Percentiles rank a stretch among this genome's conserved stretches.
Conservation (phyloP, 2,797 vertebrate species). For the Trematomus bernacchii region DNA sequence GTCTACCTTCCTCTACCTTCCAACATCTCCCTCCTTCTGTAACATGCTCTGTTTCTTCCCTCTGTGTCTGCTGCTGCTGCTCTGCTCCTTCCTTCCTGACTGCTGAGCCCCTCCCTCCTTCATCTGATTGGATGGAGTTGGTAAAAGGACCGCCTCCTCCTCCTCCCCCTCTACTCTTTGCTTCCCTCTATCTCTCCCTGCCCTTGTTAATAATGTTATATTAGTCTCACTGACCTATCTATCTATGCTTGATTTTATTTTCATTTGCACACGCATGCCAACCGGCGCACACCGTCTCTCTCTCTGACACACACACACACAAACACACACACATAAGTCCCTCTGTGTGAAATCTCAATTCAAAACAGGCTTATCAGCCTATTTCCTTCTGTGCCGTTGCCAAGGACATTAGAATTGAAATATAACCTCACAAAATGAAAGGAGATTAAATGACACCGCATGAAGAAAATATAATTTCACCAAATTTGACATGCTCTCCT, state of each 20-base stretch:
- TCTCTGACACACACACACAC: background rate
- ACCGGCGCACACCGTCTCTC: background rate
- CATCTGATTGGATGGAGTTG: slow-evolving; percentile 57
- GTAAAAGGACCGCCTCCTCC: slow-evolving; percentile 46
- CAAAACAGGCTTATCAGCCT: slow-evolving; percentile 63
- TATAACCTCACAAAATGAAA: slow-evolving; percentile 41
- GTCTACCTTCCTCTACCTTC: slow-evolving; percentile 56
- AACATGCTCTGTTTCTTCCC: slow-evolving; percentile 67
- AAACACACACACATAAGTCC: slow-evolving; percentile 22
- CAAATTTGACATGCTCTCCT: slow-evolving; percentile 15
- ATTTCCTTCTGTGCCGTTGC: slow-evolving; percentile 62
- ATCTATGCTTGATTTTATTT: slow-evolving; percentile 62
- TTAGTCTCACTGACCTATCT: slow-evolving; percentile 69
- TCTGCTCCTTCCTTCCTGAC: slow-evolving; percentile 68
- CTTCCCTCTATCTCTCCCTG: slow-evolving; percentile 52
- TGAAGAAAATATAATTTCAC: slow-evolving; percentile 6
- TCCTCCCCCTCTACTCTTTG: slow-evolving; percentile 35
- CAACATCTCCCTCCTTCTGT: slow-evolving; percentile 68
- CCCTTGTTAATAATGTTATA: slow-evolving; percentile 71
- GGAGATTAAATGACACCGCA: slow-evolving; percentile 24
- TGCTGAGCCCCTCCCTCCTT: slow-evolving; percentile 55
- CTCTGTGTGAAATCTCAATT: slow-evolving; percentile 64
- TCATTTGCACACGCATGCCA: slow-evolving; percentile 42
- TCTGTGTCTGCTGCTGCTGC: slow-evolving; percentile 71
- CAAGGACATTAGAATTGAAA: slow-evolving; percentile 70